Base-by-base conservation (phyloP, 2,797 vertebrate genomes). In the Danio aesculapii region DNA sequence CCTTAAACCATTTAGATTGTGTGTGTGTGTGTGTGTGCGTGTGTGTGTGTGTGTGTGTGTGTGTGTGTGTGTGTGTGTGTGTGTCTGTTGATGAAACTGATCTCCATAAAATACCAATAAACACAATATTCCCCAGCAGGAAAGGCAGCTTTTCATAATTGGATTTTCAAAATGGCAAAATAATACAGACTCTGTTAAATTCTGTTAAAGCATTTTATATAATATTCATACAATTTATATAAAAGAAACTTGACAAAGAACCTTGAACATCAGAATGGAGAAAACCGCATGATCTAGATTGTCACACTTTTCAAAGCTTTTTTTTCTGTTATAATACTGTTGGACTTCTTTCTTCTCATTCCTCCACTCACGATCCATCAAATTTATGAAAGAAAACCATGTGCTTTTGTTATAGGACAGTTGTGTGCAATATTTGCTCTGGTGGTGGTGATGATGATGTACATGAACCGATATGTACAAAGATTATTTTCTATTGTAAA, bases 231-330 rank as follows among this genome's bases (percentile, higher is more conserved):
- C 88, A 89, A 73, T 90, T 92, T 83, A 71, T 93, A 91, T 86
- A 92, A 94, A 94, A 93, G 83, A 86, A 88, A 84, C 86, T 87
- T 90, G 91, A 90, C 86, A 80, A 88, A 91, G 83, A 89, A 89
- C 86, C 83, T 81, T 90, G 87, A 85, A 89, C 86, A 52, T 77
- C 49, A 58, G 91, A 92, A 93, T 93, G 92, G 90, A 93, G 90
- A 87, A 91, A 88, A 88, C 79, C 5, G 50, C 87, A 88, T 87
- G 85, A 87, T 87, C 84, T 86, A 82, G 92, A 93, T 93, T 91
- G 92, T 94, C 92, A 87, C 75, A 84, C 88, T 81, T 83, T 86
- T 82, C 89, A 89, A 88, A 86, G 89, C 85, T 90, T 82, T 78
- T 57, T 63, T 30, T 47, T 85, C 81, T 86, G 78, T 71, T 78